Percentiles rank a stretch among this genome's conserved stretches.
Conservation (phyloP, 37 sponge, comb jelly and placozoan species). For the Haliclona indistincta region DNA sequence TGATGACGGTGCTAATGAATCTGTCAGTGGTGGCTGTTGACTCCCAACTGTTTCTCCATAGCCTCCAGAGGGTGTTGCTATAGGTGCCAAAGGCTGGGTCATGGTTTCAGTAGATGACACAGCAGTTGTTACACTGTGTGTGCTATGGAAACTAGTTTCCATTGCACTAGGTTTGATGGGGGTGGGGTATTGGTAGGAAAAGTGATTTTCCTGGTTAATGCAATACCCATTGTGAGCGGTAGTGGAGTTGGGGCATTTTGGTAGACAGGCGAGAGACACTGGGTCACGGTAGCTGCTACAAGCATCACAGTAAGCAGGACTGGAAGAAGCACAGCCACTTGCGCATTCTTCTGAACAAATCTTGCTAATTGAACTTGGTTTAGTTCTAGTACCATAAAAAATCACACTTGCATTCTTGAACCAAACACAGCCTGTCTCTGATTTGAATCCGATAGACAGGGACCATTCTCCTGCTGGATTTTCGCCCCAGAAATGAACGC, state of each 20-base stretch:
- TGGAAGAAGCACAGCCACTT: constrained; percentile 41
- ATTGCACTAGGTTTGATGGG: no score
- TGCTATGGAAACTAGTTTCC: no score
- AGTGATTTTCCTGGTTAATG: no score
- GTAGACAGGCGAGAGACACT: constrained; percentile 33
- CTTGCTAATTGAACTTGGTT: constrained; percentile 2
- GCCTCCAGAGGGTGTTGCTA: no score
- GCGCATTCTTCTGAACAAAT: constrained; percentile 35
- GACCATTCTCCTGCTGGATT: constrained; percentile 59
- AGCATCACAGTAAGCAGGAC: constrained; percentile 29
- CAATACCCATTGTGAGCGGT: no score
- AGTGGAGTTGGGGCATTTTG: constrained; percentile 43
- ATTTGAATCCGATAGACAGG: constrained; percentile 13
- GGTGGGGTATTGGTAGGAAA: no score
- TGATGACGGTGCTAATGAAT: no score
- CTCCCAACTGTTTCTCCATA: no score
- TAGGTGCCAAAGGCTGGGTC: no score
- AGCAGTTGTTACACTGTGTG: no score
- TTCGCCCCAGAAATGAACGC: constrained; percentile 74
- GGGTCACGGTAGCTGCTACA: constrained; percentile 22
- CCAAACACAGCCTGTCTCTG: constrained; percentile 6
- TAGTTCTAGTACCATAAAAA: constrained; percentile 29
- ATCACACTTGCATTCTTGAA: constrained; percentile 8
- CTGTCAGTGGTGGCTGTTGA: no score
- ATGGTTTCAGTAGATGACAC: no score